Evolutionary conservation across 2,113 vertebrate species (phyloP), one percentile per base, ranked within the genome.

Genomic region (Pachycephala philippinensis): DNA sequence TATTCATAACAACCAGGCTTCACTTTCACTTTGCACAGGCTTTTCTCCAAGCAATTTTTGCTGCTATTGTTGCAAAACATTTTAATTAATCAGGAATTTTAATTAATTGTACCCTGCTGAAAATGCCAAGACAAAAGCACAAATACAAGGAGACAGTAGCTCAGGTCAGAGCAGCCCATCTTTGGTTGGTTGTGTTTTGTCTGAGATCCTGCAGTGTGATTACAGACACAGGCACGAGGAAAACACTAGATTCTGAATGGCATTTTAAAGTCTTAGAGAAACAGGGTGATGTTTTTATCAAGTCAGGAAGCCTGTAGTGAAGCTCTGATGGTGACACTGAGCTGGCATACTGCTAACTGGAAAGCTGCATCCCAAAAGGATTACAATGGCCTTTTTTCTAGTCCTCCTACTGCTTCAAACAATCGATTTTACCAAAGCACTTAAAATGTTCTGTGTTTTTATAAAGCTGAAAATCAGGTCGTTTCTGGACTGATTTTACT

Each of bases 81-180:
- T 92, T 90, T 94, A 95, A 95, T 96, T 94, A 92, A 94, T 79
- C 30, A 33, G 42, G 66, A 89, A 91, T 94, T 94, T 94, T 93
- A 95, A 93, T 94, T 92, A 94, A 96, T 85, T 79, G 82, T 91
- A 77, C 84, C 84, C 92, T 57, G 71, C 70, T 93, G 87, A 91
- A 95, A 91, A 93, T 53, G 70, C 52, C 59, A 52, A 85, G 75
- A 30, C 33, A 37, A 82, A 63, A 68, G 37, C 64, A 45, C 33
- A 64, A 60, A 42, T 64, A 15, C 6, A 45, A 52, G n/a, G 57
- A 87, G 81, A 6, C 37, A 17, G 56, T 88, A 69, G 72, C 83
- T 84, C 35, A 80, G 75, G 90, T 89, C 75, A 57, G 72, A 93
- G 94, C 70, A 68, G 77, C 68, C 35, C 14, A 9, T 81, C 84